These are phyloP conservation scores for Meloidogyne exigua DNA, from an alignment of 1,140 invertebrate species.

Conservation along the genomic window DNA sequence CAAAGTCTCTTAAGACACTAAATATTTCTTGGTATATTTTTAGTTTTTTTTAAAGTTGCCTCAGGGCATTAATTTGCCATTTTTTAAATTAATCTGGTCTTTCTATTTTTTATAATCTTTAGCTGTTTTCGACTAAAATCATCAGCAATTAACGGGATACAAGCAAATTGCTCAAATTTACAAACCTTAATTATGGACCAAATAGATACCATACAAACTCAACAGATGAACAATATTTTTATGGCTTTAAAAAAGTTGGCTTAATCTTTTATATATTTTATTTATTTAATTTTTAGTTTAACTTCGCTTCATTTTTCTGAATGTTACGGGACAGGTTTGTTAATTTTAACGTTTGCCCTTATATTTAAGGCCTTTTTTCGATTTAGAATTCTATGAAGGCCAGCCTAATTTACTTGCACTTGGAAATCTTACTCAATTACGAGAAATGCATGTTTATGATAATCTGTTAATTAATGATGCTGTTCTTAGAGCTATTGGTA, in stretches of 20 bases:
- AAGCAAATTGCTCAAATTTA: conserved; percentile 21
- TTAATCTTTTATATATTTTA: not conserved
- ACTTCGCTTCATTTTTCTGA: conserved; percentile 11
- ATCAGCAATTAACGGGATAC: not conserved
- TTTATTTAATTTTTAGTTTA: conserved; percentile 5
- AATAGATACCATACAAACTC: conserved; percentile 4
- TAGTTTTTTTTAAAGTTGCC: not conserved
- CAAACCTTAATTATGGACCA: conserved; percentile 17
- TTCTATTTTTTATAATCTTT: not conserved
- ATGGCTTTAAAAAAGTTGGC: conserved; percentile 11
- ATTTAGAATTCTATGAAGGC: conserved; percentile 11
- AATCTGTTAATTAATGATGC: conserved; percentile 16
- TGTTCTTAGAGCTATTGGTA: conserved; percentile 13
- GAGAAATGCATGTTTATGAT: conserved; percentile 15
- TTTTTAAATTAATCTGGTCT: not conserved
- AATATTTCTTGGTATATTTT: conserved; percentile 1
- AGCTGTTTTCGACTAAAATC: conserved; percentile 6
- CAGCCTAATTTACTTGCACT: conserved; percentile 1
- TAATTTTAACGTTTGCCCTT: not conserved
- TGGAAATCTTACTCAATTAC: conserved; percentile 13
- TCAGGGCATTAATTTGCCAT: too few species aligned
- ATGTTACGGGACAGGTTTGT: conserved; percentile 18
- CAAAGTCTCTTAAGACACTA: not conserved
- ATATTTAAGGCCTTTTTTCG: not conserved
- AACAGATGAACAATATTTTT: conserved; percentile 14